Evolutionary conservation across 2,113 vertebrate species (phyloP), one percentile per base, ranked within the genome.

Genomic region (Thamnaconus septentrionalis): DNA sequence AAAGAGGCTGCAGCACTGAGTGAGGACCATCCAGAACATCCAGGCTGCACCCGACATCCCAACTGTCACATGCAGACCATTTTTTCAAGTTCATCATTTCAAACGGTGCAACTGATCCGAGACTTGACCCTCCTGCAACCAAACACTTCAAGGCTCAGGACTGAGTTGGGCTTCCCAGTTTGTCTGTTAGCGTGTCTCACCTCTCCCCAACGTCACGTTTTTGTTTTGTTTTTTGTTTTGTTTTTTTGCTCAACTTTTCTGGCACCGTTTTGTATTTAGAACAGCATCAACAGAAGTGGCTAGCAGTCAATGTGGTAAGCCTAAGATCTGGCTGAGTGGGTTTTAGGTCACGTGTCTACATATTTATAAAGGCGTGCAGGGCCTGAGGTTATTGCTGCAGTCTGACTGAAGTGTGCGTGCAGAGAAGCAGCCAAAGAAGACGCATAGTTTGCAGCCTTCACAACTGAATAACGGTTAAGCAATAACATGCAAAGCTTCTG

Each of bases 1-100:
- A 69, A 99, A 99, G 94, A 96, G 93, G 87, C 96, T 96, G 92
- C 94, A 93, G 82, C 96, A 98, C 78, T 97, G 86, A 89, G 50
- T 53, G 80, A 75, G 79, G 76, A 85, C 88, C 85, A 31, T 31
- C 1, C 18, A 31, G 18, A 31, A 31, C 18, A 31, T 31, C 18
- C 18, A 31, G 18, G 18, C 18, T 31, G 18, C 18, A 31, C 18
- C 73, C 55, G n/a, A 87, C 80, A 74, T 83, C 88, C 18, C 6
- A 59, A 8, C 57, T 64, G 54, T 52, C 50, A 71, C 61, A 56
- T 59, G 2, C 18, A 31, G 18, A 31, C 18, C 18, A 2, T 31
- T 31, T 31, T 41, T 46, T 41, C 54, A 47, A 68, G 42, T 55
- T 41, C 43, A 10, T 63, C 41, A 74, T 58, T 60, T 42, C 55